Evolutionary conservation across 2,888 invertebrate genomes (phyloP).

Genomic region (Mythimna pallens): DNA sequence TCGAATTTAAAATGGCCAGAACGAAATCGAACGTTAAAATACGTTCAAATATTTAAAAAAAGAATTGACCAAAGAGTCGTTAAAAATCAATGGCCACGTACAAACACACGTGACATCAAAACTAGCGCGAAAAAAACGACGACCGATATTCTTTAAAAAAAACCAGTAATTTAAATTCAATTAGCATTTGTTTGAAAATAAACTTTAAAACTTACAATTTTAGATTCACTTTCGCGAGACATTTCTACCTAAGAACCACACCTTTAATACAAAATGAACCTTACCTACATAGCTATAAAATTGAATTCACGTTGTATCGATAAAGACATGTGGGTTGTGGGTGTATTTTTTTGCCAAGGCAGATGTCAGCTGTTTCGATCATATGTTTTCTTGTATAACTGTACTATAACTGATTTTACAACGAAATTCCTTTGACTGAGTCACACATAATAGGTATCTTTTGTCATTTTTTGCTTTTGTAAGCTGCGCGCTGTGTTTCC

Average conservation of each 20-base stretch:
- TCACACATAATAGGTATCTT: conserved; percentile 43
- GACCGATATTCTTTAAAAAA: conserved; percentile 12
- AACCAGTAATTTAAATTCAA: conserved; percentile 30
- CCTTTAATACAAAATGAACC: not conserved
- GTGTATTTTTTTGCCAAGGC: conserved; percentile 70
- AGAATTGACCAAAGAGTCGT: conserved; percentile 37
- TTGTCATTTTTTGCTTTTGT: conserved; percentile 42
- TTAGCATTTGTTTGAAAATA: conserved; percentile 35
- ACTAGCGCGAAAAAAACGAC: not conserved
- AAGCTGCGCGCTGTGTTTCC: conserved; percentile 34
- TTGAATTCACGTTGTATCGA: not conserved
- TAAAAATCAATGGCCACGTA: conserved; percentile 12
- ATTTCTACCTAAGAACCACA: not conserved
- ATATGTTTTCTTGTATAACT: conserved; percentile 81
- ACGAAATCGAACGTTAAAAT: conserved; percentile 30
- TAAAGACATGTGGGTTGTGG: conserved; percentile 57
- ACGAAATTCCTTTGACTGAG: conserved; percentile 71
- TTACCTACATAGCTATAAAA: accelerated
- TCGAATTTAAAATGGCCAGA: conserved; percentile 19
- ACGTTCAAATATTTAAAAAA: conserved; percentile 29
- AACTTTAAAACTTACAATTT: conserved; percentile 40
- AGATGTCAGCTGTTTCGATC: conserved; percentile 85
- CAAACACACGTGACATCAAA: conserved; percentile 31
- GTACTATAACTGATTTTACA: conserved; percentile 84
- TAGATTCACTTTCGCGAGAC: conserved; percentile 40